Conservation (phyloP, 2,797 vertebrate genomes). For the Moxostoma hubbsi region DNA sequence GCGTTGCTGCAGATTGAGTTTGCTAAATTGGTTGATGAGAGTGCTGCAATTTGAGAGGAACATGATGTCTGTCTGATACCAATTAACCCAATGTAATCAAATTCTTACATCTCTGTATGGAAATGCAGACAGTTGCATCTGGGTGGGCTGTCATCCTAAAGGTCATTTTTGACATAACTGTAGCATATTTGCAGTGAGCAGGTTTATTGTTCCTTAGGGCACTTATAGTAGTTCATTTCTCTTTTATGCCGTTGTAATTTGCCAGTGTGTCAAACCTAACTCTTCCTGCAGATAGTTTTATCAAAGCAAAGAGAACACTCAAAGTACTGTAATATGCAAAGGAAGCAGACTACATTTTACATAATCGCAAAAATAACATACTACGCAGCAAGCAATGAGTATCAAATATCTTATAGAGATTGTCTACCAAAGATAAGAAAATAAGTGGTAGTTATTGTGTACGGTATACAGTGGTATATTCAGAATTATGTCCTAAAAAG, state of each 20-base stretch:
- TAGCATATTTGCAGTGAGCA: slow-evolving; percentile 58
- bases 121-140: slow-evolving; percentile 66
- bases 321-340: background rate
- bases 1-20: slow-evolving; percentile 56
- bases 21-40: slow-evolving; percentile 52
- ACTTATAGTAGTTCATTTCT: slow-evolving; percentile 65
- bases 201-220: slow-evolving; percentile 55
- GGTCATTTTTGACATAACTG: slow-evolving; percentile 73
- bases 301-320: background rate
- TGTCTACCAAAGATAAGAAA: background rate
- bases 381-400: background rate
- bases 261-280: slow-evolving; percentile 67
- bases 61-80: slow-evolving; percentile 69
- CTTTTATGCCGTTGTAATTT: slow-evolving; percentile 62
- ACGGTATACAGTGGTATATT: too few species aligned
- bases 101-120: slow-evolving; percentile 74
- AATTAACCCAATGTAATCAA: slow-evolving; percentile 78
- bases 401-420: background rate
- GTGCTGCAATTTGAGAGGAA: slow-evolving; percentile 50
- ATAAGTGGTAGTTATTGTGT: background rate
- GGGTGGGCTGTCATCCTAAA: slow-evolving; percentile 69
- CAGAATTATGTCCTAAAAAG: background rate
- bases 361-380: background rate
- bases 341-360: background rate
- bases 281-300: slow-evolving; percentile 12